Evolutionary conservation across 2,888 invertebrate species (phyloP).

Genomic region (Polyommatus iphigenia): DNA sequence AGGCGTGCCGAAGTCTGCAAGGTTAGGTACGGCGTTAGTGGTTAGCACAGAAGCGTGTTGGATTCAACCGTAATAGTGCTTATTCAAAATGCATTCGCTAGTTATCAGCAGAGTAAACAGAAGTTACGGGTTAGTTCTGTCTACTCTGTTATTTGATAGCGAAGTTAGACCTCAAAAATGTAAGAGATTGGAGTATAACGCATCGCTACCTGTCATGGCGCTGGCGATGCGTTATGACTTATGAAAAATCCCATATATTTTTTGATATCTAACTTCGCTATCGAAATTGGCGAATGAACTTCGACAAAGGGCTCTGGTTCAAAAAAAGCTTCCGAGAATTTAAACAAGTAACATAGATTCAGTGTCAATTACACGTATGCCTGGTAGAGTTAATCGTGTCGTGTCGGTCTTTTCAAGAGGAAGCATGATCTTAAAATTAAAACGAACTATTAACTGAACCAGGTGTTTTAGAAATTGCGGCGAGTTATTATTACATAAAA

Average conservation of each 20-base stretch:
- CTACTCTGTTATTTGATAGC: too few relatives aligned
- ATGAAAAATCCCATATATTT: too few relatives aligned
- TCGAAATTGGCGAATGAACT: neutral
- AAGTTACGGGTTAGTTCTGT: too few relatives aligned
- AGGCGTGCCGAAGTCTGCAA: conserved; percentile 85
- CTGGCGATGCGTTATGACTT: too few relatives aligned
- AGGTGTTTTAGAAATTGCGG: neutral
- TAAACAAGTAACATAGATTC: neutral
- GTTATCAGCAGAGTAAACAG: too few relatives aligned
- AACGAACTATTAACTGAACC: neutral
- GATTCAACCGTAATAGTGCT: neutral
- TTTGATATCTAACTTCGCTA: too few relatives aligned
- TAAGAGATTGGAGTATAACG: neutral
- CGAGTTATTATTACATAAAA: neutral
- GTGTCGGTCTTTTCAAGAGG: neutral
- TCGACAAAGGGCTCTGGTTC: neutral
- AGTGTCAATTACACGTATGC: neutral
- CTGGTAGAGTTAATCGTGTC: neutral
- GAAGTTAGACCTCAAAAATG: neutral
- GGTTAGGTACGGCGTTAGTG: conserved; percentile 12
- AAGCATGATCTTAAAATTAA: neutral
- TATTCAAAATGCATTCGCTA: neutral
- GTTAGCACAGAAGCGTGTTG: neutral
- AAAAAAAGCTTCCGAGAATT: neutral
- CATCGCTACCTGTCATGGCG: neutral